A percentile compares a stretch with the other conserved stretches of the same genome.
Conservation (phyloP, 1,140 invertebrate species). For the Cyclina sinensis region DNA sequence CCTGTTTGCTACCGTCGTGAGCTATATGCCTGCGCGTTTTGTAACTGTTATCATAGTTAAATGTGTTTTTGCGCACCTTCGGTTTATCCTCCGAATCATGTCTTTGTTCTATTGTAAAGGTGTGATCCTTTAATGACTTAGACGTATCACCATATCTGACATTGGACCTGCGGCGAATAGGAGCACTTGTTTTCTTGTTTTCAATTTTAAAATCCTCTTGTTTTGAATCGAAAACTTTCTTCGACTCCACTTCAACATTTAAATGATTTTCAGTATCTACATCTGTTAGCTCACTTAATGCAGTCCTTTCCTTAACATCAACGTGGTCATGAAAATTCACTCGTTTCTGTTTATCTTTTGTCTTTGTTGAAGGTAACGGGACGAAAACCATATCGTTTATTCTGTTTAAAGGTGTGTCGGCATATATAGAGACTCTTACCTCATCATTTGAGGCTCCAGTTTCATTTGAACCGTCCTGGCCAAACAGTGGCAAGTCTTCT, state of each 20-base stretch:
- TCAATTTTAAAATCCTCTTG: not conserved
- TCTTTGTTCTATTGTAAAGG: conserved; percentile 3
- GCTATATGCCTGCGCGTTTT: not conserved
- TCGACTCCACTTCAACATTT: not conserved
- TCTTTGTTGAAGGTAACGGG: conserved; percentile 15
- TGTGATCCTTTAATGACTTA: not conserved
- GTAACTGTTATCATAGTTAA: not conserved
- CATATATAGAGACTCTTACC: conserved; percentile 31
- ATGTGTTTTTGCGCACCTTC: not conserved
- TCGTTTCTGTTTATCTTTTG: conserved; percentile 19
- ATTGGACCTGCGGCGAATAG: not conserved
- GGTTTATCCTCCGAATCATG: not conserved
- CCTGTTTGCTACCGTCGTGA: conserved; percentile 5
- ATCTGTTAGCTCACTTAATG: not conserved
- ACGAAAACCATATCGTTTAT: conserved; percentile 48
- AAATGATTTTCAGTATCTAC: not conserved
- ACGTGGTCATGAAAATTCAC: conserved; percentile 54
- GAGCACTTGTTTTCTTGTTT: not conserved
- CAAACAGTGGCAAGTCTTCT: conserved; percentile 45
- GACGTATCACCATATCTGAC: not conserved
- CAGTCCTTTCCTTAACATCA: conserved; percentile 52
- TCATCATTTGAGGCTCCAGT: not conserved
- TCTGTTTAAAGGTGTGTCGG: conserved; percentile 30
- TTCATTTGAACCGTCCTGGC: not conserved
- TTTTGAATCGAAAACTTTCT: not conserved